Base-by-base conservation (phyloP, 2,113 vertebrate species). In the Cephalopterus ornatus region DNA sequence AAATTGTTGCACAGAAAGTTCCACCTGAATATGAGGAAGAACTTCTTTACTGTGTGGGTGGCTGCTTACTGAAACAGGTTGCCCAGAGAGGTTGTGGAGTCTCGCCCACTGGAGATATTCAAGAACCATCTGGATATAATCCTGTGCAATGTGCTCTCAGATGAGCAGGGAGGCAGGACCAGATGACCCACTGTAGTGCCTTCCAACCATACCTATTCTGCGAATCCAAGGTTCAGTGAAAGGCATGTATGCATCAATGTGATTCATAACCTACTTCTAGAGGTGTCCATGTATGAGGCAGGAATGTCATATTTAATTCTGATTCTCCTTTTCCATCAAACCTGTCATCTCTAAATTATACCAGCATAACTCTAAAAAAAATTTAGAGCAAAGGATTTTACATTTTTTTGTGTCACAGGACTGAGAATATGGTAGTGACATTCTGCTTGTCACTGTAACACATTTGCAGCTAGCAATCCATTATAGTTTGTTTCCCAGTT, bases 51-150 rank as follows among this genome's bases (percentile, higher is more conserved):
- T 27, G 21, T 32, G 14, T 11, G 8, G 30, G 20, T 70, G 28
- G 49, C 47, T 0, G 0, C 47, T 21, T 12, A 32, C 14, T 49
- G 63, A 26, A 55, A 3, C 8, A 70, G 21, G 11, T 28, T 76
- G 21, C 24, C 46, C 17, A 0, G 62, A 47, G 14, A 70, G 8
- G 47, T 5, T 41, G 15, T 67, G 26, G 20, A 47, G 3, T 18
- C n/a, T 35, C 30, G 11, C 24, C 53, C 39, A 12, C 16, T 47
- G 24, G 39, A 75, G n/a, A 61, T 61, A 9, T 5, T 21, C 1
- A 53, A 53, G n/a, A 47, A 41, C 4, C 7, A 35, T 14, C n/a
- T 32, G 70, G 46, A 46, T 6, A 24, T n/a, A n/a, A 6, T 6
- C 39, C 47, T 47, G 11, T 83, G 21, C 4, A 26, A 11, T 1